Evolutionary conservation across 2,113 vertebrate species (phyloP).

Genomic region (Mesitornis unicolor): DNA sequence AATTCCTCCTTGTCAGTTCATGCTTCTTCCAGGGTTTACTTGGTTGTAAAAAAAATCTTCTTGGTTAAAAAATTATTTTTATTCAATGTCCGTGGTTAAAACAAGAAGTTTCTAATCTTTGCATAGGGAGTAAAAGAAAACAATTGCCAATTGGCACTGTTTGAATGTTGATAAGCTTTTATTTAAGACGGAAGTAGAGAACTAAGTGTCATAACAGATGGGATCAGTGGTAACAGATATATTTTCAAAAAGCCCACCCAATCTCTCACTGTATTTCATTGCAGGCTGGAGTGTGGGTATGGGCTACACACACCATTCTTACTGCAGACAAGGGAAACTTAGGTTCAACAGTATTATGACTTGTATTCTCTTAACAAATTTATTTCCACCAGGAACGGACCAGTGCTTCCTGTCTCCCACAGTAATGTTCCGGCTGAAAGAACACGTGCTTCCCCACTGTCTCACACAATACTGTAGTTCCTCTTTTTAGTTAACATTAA

Average conservation of each 20-base stretch:
- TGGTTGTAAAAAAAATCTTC: not conserved
- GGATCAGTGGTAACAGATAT: not conserved
- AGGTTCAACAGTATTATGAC: not conserved
- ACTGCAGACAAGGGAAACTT: not conserved
- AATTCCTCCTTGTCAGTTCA: not conserved
- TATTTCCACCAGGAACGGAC: not conserved
- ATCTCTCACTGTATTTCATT: not conserved
- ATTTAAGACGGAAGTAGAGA: not conserved
- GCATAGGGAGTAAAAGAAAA: not conserved
- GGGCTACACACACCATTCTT: not conserved
- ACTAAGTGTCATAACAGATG: not conserved
- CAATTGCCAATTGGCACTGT: not conserved
- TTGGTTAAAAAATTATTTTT: not conserved
- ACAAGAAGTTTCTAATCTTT: not conserved
- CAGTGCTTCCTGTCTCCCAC: not conserved
- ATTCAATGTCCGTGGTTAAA: not conserved
- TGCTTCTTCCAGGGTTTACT: not conserved
- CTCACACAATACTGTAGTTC: not conserved
- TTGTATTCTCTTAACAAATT: not conserved
- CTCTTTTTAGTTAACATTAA: not conserved
- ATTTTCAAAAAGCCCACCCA: not conserved
- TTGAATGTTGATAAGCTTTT: not conserved
- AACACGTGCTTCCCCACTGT: not conserved
- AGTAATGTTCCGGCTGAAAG: not conserved
- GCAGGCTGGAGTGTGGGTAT: not conserved